Percentiles rank a stretch among this genome's conserved stretches.
These are phyloP conservation scores for Anastatus disparis DNA, from an alignment of 1,140 invertebrate genomes.

Conservation along the genomic window DNA sequence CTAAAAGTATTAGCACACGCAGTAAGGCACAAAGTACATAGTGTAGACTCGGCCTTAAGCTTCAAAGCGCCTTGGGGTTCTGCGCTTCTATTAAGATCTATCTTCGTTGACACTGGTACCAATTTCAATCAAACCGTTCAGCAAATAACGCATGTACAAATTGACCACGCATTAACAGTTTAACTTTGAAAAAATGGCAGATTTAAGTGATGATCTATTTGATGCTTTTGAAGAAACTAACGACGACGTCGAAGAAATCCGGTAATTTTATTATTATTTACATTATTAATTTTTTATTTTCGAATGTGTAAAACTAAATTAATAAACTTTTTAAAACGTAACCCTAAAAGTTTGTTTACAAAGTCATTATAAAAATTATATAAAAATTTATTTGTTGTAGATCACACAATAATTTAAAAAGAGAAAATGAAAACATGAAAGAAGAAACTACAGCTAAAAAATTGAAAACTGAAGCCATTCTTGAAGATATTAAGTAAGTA, in stretches of 20 bases:
- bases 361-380: not conserved
- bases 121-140: no score
- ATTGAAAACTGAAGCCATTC: slow-evolving; percentile 53
- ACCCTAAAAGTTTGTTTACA: not conserved
- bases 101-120: no score
- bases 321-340: not conserved
- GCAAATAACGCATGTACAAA: no score
- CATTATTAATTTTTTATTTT: not conserved
- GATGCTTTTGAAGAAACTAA: slow-evolving; percentile 67
- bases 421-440: slow-evolving; percentile 47
- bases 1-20: no score
- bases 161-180: no score
- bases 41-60: no score
- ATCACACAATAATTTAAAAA: slow-evolving; percentile 36
- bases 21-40: no score
- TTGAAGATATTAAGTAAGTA: slow-evolving; percentile 63
- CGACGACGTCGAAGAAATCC: slow-evolving; percentile 43
- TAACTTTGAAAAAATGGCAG: slow-evolving; percentile 16
- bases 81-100: no score
- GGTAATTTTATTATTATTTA: slow-evolving; percentile 24
- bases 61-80: no score
- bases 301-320: not conserved
- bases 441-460: slow-evolving; percentile 44
- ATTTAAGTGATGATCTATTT: slow-evolving; percentile 61
- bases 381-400: slow-evolving; percentile 12